Conservation (phyloP, 92 coral and sea anemone genomes). For the Umimayanthus chanpuru region DNA sequence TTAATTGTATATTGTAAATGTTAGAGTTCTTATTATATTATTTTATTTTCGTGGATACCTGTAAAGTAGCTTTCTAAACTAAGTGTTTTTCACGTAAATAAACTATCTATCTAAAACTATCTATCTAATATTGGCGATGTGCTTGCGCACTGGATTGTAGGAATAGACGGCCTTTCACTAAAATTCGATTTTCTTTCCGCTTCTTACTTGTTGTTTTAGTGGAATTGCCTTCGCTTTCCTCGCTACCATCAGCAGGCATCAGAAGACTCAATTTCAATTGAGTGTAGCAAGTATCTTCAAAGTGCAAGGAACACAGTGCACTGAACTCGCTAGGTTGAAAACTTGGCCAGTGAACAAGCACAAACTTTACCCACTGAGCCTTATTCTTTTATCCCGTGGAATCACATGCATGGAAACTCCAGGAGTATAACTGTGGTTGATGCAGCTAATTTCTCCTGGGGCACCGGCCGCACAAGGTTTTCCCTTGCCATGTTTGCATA, state of each 20-base stretch:
- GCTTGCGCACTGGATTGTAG: no score
- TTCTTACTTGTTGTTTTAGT: constrained; percentile 14
- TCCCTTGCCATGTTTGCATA: constrained; percentile 34
- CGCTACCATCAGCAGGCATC: neutral
- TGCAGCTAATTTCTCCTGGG: constrained; percentile 50
- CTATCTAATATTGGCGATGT: no score
- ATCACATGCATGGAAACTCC: constrained; percentile 46
- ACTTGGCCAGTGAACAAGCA: constrained; percentile 49
- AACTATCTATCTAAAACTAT: no score
- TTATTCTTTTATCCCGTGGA: constrained; percentile 30
- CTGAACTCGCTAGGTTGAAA: constrained; percentile 35
- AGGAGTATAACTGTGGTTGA: constrained; percentile 37
- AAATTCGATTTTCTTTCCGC: constrained; percentile 34
- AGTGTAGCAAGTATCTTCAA: constrained; percentile 37
- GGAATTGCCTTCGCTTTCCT: neutral
- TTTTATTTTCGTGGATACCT: no score
- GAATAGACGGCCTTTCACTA: no score
- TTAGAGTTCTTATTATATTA: no score
- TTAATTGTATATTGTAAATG: no score
- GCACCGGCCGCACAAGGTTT: constrained; percentile 49
- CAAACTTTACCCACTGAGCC: constrained; percentile 54
- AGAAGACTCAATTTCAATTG: constrained; percentile 23
- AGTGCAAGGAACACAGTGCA: constrained; percentile 46
- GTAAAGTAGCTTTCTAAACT: no score
- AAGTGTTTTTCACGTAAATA: no score